Base-by-base conservation (phyloP, 2,113 vertebrate species). In the Manacus vitellinus region DNA sequence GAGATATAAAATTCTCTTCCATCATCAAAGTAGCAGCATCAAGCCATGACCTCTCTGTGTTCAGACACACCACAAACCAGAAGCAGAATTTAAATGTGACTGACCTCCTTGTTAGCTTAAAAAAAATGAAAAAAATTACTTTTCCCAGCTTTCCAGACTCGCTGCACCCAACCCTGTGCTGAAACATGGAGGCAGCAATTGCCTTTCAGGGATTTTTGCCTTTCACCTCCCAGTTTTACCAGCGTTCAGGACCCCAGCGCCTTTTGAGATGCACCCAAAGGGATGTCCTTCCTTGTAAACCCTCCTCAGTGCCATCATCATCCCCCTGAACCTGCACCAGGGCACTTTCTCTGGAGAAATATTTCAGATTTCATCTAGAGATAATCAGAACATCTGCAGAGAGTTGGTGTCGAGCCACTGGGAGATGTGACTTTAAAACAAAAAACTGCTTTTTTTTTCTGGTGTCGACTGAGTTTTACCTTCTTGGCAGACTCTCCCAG, bases 81-180 rank as follows among this genome's bases (percentile, higher is more conserved):
- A 87, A 87, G 85, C 47, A 94, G 88, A 87, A 88, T 92, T 92
- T 81, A 68, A 85, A 94, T 71, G 62, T 61, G 49, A 41, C 9
- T 55, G 83, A 14, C 24, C 33, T 81, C 23, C 43, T 61, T 47
- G 49, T 19, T 4, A 4, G 24, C 49, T 73, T 52, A 88, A 90
- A 62, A 12, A 13, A 41, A 10, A 25, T 24, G 31, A 83, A 72
- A 39, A 67, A 70, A 54, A 12, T 35, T 59, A 56, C 28, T 83
- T 30, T n/a, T 79, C 59, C 10, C 9, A 21, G 12, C 43, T 81
- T n/a, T 25, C 18, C 24, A 27, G 58, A 41, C 11, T 68, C 24
- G 0, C 7, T 24, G n/a, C 56, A 35, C 14, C 3, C 6, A 35
- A 22, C 56, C 21, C n/a, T 59, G 56, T 35, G 56, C 11, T 59